Evolutionary conservation across 2,888 invertebrate genomes (phyloP).

Genomic region (Melanargia galathea): DNA sequence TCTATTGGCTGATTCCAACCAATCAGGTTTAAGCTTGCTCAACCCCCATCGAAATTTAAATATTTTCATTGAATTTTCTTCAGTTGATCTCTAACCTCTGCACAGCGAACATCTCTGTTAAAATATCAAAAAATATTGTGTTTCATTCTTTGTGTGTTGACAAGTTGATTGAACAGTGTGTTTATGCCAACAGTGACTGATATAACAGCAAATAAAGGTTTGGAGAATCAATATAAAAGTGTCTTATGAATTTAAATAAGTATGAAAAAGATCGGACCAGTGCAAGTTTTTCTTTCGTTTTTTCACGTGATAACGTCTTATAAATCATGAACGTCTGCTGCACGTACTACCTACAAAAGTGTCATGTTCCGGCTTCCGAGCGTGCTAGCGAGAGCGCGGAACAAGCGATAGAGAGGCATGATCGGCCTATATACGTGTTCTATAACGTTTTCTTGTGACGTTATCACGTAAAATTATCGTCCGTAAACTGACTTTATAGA

Average conservation of each 20-base stretch:
- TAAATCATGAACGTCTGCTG: too few relatives aligned
- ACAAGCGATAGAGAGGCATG: too few relatives aligned
- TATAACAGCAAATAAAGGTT: constrained; percentile 49
- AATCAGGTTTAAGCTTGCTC: constrained; percentile 50
- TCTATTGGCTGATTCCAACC: constrained; percentile 58
- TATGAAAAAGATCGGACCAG: not conserved
- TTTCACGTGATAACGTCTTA: too few relatives aligned
- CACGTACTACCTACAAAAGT: too few relatives aligned
- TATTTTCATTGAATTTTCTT: constrained; percentile 50
- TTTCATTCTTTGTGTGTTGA: constrained; percentile 32
- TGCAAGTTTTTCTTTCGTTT: not conserved
- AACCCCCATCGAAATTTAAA: constrained; percentile 65
- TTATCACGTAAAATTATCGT: too few relatives aligned
- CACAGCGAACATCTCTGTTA: constrained; percentile 37
- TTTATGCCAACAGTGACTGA: constrained; percentile 74
- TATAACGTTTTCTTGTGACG: too few relatives aligned
- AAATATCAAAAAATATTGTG: constrained; percentile 13
- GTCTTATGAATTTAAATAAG: not conserved
- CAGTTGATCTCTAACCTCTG: constrained; percentile 51
- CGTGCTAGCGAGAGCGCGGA: too few relatives aligned
- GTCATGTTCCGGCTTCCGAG: too few relatives aligned
- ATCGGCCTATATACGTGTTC: too few relatives aligned
- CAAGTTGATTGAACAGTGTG: not conserved
- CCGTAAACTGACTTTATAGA: too few relatives aligned
- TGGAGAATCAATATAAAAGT: constrained; percentile 19